These are phyloP conservation scores for Contarinia nasturtii DNA, from an alignment of 1,140 invertebrate species.

Conservation along the genomic window DNA sequence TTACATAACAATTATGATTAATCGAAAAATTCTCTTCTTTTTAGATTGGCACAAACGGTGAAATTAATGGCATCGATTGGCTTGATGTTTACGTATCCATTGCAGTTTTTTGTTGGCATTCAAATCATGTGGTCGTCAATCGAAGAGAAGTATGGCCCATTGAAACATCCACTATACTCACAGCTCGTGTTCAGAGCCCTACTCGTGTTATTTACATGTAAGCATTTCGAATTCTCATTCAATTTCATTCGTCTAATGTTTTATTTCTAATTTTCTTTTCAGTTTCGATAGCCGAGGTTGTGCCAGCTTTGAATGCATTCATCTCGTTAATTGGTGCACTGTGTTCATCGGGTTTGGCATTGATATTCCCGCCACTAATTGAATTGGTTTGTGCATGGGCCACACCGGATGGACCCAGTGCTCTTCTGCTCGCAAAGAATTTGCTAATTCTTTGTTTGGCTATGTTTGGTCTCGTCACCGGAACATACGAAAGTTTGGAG, in stretches of 20 bases:
- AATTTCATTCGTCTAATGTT: not conserved
- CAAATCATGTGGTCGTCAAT: conserved; percentile 40
- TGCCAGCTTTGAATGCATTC: conserved; percentile 68
- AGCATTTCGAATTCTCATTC: conserved; percentile 28
- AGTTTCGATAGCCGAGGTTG: conserved; percentile 62
- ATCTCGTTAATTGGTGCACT: conserved; percentile 82
- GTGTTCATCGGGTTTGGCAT: conserved; percentile 65
- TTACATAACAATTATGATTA: too few relatives aligned
- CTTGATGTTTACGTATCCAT: conserved; percentile 59
- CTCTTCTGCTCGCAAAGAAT: conserved; percentile 34
- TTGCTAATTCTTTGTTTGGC: conserved; percentile 44
- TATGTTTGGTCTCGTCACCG: conserved; percentile 45
- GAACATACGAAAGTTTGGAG: conserved; percentile 49
- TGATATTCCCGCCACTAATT: conserved; percentile 75
- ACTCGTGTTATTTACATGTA: conserved; percentile 57
- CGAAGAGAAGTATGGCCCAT: conserved; percentile 26
- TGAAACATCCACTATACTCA: conserved; percentile 27
- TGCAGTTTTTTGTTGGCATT: conserved; percentile 73
- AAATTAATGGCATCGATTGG: conserved; percentile 51
- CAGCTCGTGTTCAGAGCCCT: conserved; percentile 38
- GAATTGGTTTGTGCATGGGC: conserved; percentile 46
- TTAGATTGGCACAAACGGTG: conserved; percentile 34
- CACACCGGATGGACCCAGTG: conserved; percentile 22
- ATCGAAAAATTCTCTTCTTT: not conserved
- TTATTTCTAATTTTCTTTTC: conserved; percentile 13